Evolutionary conservation across 2,888 invertebrate genomes (phyloP).

Genomic region (Alentia gelatinosa): DNA sequence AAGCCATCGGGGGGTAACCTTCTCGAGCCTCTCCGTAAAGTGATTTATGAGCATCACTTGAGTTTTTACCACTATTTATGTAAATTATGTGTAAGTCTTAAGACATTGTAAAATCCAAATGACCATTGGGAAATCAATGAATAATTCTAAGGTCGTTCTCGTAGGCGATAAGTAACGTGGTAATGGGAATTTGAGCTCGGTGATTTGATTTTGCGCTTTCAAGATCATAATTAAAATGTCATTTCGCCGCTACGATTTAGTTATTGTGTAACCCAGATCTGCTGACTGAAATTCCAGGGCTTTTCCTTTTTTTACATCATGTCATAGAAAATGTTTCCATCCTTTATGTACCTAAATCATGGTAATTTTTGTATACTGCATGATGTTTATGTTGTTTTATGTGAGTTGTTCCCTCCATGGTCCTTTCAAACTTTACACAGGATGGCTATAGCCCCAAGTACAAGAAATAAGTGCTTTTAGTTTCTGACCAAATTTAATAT

Average conservation of each 20-base stretch:
- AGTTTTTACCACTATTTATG: constrained; percentile 17
- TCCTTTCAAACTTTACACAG: constrained; percentile 10
- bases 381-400: not conserved
- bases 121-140: not conserved
- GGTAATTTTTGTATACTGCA: not conserved
- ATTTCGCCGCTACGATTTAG: not conserved
- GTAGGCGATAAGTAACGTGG: not conserved
- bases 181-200: not conserved
- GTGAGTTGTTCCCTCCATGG: constrained; percentile 36
- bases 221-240: not conserved
- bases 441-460: not conserved
- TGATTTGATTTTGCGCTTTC: not conserved
- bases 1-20: not conserved
- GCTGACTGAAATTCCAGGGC: not conserved
- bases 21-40: not conserved
- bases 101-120: not conserved
- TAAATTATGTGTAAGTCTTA: not conserved
- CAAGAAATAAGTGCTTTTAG: not conserved
- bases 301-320: not conserved
- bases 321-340: not conserved
- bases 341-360: not conserved
- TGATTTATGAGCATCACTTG: constrained; percentile 48
- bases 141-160: not conserved
- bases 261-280: not conserved
- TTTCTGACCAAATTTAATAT: not conserved